Evolutionary conservation across 92 coral and sea anemone genomes (phyloP), one percentile per base, ranked within the genome.

Genomic region (Porites divaricata): DNA sequence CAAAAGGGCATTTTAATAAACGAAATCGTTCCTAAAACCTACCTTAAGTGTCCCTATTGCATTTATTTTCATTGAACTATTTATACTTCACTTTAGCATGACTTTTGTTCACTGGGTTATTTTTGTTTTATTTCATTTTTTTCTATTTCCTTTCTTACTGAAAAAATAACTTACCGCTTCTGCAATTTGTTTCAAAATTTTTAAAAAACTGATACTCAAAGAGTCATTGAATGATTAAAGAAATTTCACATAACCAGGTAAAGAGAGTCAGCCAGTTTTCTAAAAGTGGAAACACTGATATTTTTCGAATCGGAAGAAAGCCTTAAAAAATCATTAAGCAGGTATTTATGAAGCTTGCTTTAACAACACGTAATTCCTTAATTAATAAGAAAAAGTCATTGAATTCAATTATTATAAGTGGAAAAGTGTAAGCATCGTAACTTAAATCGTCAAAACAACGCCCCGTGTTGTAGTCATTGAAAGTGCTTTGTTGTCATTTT

Each of bases 281-380:
- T 22, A 45, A 51, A 52, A 9, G n/a, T 51, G 24, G 70, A 66
- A 14, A 15, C 24, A 66, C 45, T 66, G 4, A 73, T 51, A 73
- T 73, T 73, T 15, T 10, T 7, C 77, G 15, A 54, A 54, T 11
- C 77, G 77, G 77, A 73, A 73, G 77, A 73, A 17, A 52, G 52
- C 77, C 58, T 72, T 72, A 48, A 45, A 49, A 45, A 72, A 50
- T 35, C 58, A 73, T 73, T 73, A 51, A 52, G 25, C 9, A 50
- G 48, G 63, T 73, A 51, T 73, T 56, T 15, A 8, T 12, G 63
- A 58, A 8, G 62, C 35, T 21, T 9, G 52, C 28, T 14, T 10
- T 54, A 8, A 54, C 59, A 54, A n/a, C 53, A 49, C 76, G 23
- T 17, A 41, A 70, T 49, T 14, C 59, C 51, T 22, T 50, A 22